Conservation (phyloP, 2,797 vertebrate species). For the Bovichtus diacanthus region DNA sequence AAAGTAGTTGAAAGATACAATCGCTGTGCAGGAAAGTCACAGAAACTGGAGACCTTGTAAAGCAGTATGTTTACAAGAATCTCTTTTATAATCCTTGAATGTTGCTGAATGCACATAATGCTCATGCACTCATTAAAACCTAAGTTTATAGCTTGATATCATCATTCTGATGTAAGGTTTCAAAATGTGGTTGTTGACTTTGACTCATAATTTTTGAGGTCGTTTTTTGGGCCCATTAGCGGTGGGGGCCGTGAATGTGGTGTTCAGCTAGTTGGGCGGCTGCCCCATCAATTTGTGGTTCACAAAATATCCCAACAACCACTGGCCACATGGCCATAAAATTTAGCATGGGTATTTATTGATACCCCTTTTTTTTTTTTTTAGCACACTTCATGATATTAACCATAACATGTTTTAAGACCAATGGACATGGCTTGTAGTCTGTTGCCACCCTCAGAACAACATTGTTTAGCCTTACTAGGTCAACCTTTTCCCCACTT, state of each 20-base stretch:
- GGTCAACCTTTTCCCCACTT: not conserved
- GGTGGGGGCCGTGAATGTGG: not conserved
- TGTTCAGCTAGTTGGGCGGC: conserved; percentile 1
- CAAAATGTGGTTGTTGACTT: conserved; percentile 5
- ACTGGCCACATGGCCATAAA: not conserved
- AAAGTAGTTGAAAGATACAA: not conserved
- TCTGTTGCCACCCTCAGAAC: not conserved
- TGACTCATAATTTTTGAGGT: not conserved
- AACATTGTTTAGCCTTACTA: not conserved
- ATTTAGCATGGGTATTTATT: not conserved
- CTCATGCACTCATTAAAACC: conserved; percentile 1
- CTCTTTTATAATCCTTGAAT: not conserved
- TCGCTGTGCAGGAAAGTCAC: not conserved
- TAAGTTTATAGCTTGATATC: conserved; percentile 1
- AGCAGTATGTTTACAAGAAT: not conserved
- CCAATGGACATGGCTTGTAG: not conserved
- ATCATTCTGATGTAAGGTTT: conserved; percentile 25
- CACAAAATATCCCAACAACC: conserved; percentile 7
- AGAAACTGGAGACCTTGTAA: conserved; percentile 3
- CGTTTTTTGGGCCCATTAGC: conserved; percentile 11
- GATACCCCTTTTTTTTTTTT: not conserved
- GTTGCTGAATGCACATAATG: conserved; percentile 7
- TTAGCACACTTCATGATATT: too few species aligned
- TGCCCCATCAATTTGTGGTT: conserved; percentile 21
- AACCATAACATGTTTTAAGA: not conserved